phyloP scores from a whole-genome alignment of 2,888 invertebrate species.

The Drosophila nigritarsus region DNA sequence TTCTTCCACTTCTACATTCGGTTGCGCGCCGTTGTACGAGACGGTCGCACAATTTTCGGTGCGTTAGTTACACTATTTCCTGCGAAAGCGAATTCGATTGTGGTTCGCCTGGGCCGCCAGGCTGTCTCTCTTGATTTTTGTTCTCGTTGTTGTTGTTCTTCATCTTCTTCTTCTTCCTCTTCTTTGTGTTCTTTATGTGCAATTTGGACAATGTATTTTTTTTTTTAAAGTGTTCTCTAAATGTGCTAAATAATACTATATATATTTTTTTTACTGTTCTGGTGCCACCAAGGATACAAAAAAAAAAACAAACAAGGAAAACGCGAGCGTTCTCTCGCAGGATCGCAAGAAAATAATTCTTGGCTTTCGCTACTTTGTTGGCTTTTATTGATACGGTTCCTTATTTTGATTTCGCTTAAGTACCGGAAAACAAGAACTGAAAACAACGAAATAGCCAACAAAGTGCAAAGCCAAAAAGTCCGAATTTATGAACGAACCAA shows the following conservation, averaged over 20 bases:
- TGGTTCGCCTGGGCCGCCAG: conserved; percentile 48
- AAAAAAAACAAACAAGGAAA: background rate
- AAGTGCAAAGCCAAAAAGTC: conserved; percentile 15
- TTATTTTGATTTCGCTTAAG: background rate
- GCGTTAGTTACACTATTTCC: conserved; percentile 49
- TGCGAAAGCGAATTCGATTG: conserved; percentile 13
- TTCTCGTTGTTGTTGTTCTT: conserved; percentile 23
- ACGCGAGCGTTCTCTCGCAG: conserved; percentile 27
- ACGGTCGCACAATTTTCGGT: conserved; percentile 84
- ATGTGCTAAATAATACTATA: conserved; percentile 37
- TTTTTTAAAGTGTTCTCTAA: conserved; percentile 61
- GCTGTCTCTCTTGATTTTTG: conserved; percentile 30
- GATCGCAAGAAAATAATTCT: conserved; percentile 35
- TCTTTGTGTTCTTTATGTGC: conserved; percentile 37
- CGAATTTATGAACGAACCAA: conserved; percentile 20
- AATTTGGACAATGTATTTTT: conserved; percentile 35
- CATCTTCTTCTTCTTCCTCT: conserved; percentile 16
- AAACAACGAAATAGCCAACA: background rate
- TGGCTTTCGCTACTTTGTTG: conserved; percentile 4
- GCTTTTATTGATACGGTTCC: conserved; percentile 1
- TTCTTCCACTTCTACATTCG: conserved; percentile 82
- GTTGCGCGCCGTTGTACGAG: conserved; percentile 85
- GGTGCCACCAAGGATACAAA: conserved; percentile 35
- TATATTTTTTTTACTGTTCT: conserved; percentile 29
- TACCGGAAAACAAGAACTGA: conserved; percentile 9